Evolutionary conservation across 30 jellyfish, hydroid and myxozoan genomes (phyloP).

Genomic region (Cassiopea andromeda): DNA sequence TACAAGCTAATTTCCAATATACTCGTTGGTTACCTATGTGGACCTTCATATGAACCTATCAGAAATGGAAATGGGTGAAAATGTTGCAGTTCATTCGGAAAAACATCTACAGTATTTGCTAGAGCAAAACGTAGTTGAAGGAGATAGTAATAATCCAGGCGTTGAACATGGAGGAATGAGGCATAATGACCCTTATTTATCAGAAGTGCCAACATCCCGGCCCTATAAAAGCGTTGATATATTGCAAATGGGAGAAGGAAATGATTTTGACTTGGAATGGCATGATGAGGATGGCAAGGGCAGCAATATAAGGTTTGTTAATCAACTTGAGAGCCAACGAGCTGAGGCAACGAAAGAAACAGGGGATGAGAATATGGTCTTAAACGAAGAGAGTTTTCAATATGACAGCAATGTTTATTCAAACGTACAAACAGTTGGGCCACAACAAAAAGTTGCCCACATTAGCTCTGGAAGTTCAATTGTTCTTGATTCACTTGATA

Average conservation of each 20-base stretch:
- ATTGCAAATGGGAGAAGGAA: slow-evolving; percentile 23
- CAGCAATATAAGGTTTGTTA: not conserved
- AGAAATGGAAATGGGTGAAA: slow-evolving; percentile 15
- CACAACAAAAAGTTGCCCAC: not conserved
- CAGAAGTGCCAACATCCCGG: not conserved
- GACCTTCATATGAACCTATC: too few species aligned
- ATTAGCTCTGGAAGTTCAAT: not conserved
- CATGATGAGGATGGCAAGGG: not conserved
- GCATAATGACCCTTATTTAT: not conserved
- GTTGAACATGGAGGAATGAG: not conserved
- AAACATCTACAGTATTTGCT: slow-evolving; percentile 31
- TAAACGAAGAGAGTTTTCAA: not conserved
- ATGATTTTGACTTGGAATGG: slow-evolving; percentile 17
- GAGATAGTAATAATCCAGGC: not conserved
- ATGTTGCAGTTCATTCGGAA: slow-evolving; percentile 53
- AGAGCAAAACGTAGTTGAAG: slow-evolving; percentile 18
- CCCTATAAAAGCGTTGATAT: slow-evolving; percentile 20
- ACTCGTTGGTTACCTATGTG: too few species aligned
- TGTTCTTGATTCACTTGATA: slow-evolving; percentile 33
- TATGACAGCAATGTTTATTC: not conserved
- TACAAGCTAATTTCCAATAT: too few species aligned
- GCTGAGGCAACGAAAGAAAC: not conserved
- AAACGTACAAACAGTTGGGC: not conserved
- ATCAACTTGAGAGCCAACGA: not conserved
- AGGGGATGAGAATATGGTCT: not conserved